Base-by-base conservation (phyloP, 2,888 invertebrate species). In the Erynnis tages region DNA sequence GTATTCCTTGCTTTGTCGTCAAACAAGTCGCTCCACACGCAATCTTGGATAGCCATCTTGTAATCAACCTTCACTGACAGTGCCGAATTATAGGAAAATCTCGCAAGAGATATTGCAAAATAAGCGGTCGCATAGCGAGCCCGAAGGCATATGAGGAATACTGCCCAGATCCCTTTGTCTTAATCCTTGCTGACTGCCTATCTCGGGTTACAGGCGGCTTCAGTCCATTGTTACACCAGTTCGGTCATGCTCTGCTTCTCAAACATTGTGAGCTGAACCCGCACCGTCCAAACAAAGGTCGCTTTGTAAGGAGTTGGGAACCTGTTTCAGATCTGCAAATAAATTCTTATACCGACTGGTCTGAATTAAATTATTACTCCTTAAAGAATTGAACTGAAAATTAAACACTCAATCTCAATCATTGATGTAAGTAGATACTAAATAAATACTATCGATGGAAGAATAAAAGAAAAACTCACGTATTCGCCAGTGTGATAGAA, bases 231-330 rank as follows among this genome's bases (percentile, higher is more conserved):
- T 45, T 46, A 53, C 56, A 69, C 80, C 59, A 61, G 77, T 73
- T 72, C 47, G 16, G 69, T 67, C 60, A 69, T 65, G 79, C 76
- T 76, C 79, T 75, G 73, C 58, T 73, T 67, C 63, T 48, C 59
- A 46, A 54, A 64, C 58, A 60, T 61, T 62, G 62, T 64, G 10
- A n/a, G 16, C 30, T 40, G 17, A 38, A 38, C 37, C 52, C 35
- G 23, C 44, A 30, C 38, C 52, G 17, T 32, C 38, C 23, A 11
- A 21, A 44, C 44, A 52, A 49, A 27, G 29, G 6, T 19, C 25
- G 34, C 13, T 43, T 50, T 50, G 19, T 27, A 43, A 35, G 17
- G 11, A 13, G n/a, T 13, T 30, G n/a, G n/a, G n/a, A n/a, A 32
- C 21, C 30, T 16, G 35, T 35, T 35, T 19, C n/a, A n/a, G n/a